Percentiles rank a stretch among this genome's conserved stretches.
Evolutionary conservation across 2,113 vertebrate species (phyloP).

Genomic region (Spheniscus mendiculus): DNA sequence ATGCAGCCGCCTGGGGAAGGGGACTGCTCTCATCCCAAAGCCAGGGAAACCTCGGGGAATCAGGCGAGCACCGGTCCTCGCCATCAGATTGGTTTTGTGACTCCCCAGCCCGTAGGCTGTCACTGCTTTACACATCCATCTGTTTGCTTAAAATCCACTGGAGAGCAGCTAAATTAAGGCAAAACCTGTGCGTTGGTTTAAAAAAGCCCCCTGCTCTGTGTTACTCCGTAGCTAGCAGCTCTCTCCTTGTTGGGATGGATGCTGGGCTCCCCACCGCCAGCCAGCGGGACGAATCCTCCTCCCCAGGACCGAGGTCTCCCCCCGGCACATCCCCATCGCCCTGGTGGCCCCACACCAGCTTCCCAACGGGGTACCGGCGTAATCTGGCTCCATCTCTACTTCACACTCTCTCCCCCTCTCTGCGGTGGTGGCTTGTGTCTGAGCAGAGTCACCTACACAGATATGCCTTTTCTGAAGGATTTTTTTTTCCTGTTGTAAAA

Average conservation of each 20-base stretch:
- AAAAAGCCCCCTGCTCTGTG: rapidly evolving
- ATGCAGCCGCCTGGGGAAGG: neutral
- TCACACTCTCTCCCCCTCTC: slow-evolving; percentile 50
- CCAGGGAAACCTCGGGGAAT: neutral
- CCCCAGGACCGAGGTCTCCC: neutral
- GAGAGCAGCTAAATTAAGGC: neutral
- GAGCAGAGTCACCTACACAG: slow-evolving; percentile 36
- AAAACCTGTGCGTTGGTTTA: rapidly evolving
- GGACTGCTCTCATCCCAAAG: neutral
- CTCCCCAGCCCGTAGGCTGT: neutral
- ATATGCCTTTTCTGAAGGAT: neutral
- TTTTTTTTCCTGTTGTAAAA: neutral
- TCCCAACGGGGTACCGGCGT: neutral
- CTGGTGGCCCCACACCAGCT: neutral
- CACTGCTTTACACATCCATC: neutral
- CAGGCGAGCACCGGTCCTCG: neutral
- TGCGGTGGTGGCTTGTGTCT: slow-evolving; percentile 7
- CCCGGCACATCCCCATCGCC: neutral
- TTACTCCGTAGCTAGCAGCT: neutral
- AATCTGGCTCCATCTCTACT: neutral
- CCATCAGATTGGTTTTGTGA: neutral
- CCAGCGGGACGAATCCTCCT: neutral
- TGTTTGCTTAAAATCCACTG: neutral
- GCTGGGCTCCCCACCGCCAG: neutral
- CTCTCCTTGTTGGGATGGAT: neutral